phyloP scores from a whole-genome alignment of 2,113 vertebrate genomes.

The Phycodurus eques region DNA sequence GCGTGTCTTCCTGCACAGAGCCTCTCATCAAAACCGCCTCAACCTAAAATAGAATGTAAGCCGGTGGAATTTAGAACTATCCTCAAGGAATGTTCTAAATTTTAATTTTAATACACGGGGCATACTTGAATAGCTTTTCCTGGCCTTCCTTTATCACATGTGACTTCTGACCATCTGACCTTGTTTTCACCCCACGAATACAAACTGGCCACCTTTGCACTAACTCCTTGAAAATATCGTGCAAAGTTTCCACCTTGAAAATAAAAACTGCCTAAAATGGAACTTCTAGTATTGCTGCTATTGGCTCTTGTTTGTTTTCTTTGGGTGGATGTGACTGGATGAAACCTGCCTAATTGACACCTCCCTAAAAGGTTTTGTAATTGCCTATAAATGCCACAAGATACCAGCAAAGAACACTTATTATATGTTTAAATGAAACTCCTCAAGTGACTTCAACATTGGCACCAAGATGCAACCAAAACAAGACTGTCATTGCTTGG shows the following conservation, averaged over 20 bases:
- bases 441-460: too few species aligned
- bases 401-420: too few species aligned
- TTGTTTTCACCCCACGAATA: neutral
- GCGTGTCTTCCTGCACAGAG: neutral
- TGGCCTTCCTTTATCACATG: neutral
- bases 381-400: too few species aligned
- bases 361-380: too few species aligned
- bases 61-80: neutral
- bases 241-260: neutral
- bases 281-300: too few species aligned
- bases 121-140: neutral
- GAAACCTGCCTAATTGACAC: too few species aligned
- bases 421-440: too few species aligned
- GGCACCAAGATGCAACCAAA: too few species aligned
- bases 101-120: neutral
- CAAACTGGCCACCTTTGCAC: neutral
- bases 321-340: too few species aligned
- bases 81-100: neutral
- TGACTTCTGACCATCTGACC: neutral
- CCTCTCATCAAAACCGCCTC: neutral
- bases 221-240: neutral
- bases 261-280: too few species aligned
- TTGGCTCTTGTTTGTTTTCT: too few species aligned
- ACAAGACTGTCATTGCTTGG: too few species aligned
- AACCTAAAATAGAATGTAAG: slow-evolving; percentile 2